These are phyloP conservation scores for Cisticola juncidis DNA, from an alignment of 2,113 vertebrate species.

Conservation along the genomic window DNA sequence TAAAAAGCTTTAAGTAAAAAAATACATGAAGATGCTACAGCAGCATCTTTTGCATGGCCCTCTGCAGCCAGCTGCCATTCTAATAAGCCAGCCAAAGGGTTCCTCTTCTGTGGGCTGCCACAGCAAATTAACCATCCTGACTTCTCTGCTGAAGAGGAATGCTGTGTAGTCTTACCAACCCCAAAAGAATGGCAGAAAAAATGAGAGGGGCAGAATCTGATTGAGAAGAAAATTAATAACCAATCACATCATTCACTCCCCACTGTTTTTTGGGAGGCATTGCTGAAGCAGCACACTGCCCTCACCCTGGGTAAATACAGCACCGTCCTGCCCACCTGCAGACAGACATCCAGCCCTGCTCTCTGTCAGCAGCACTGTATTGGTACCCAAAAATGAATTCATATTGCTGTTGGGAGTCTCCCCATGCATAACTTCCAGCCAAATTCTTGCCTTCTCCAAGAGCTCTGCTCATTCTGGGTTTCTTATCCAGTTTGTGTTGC, in stretches of 20 bases:
- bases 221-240: background rate
- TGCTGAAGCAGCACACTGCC: background rate
- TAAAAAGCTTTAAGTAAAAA: background rate
- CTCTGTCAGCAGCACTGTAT: background rate
- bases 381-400: background rate
- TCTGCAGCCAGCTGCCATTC: background rate
- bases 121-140: background rate
- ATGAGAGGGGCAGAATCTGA: background rate
- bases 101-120: background rate
- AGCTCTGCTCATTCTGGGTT: background rate
- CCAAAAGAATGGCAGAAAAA: background rate
- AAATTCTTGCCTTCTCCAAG: background rate
- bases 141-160: background rate
- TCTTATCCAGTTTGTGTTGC: background rate
- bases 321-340: fast-evolving
- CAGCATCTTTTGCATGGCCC: background rate
- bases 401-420: fast-evolving
- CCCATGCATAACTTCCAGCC: fast-evolving
- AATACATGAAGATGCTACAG: background rate
- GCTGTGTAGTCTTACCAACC: background rate
- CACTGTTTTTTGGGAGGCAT: background rate
- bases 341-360: background rate
- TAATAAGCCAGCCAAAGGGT: background rate
- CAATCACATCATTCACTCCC: fast-evolving
- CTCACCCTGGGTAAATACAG: fast-evolving